Percentiles rank a stretch among this genome's conserved stretches.
These are phyloP conservation scores for Hafferia zeledoni DNA, from an alignment of 2,797 vertebrate genomes.

Conservation along the genomic window DNA sequence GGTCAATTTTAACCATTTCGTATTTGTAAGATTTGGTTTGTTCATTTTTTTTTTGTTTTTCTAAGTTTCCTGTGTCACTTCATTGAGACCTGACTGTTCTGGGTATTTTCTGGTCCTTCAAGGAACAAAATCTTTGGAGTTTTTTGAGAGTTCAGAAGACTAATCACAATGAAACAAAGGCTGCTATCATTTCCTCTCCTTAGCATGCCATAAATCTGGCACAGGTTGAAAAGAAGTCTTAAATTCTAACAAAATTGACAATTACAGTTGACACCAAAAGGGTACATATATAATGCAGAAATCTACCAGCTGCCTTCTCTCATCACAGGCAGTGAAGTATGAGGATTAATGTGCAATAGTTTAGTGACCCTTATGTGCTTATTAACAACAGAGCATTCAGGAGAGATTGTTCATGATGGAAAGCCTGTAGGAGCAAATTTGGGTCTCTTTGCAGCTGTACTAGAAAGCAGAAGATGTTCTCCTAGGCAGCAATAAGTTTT, in stretches of 20 bases:
- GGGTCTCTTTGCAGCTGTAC: not conserved
- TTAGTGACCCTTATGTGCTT: not conserved
- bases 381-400: not conserved
- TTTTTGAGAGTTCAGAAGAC: not conserved
- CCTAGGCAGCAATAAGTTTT: not conserved
- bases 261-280: not conserved
- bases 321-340: not conserved
- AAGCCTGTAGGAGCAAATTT: not conserved
- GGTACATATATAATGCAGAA: not conserved
- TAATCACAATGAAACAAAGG: not conserved
- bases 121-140: not conserved
- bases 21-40: not conserved
- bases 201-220: not conserved
- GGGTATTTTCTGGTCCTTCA: not conserved
- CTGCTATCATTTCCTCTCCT: not conserved
- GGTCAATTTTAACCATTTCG: not conserved
- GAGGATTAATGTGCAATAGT: not conserved
- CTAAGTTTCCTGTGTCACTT: not conserved
- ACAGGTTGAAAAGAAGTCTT: not conserved
- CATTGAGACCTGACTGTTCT: not conserved
- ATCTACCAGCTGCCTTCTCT: not conserved
- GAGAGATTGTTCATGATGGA: not conserved
- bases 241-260: not conserved
- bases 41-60: not conserved
- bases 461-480: not conserved